Conservation (phyloP, 2,113 vertebrate genomes). For the Delphinus delphis region DNA sequence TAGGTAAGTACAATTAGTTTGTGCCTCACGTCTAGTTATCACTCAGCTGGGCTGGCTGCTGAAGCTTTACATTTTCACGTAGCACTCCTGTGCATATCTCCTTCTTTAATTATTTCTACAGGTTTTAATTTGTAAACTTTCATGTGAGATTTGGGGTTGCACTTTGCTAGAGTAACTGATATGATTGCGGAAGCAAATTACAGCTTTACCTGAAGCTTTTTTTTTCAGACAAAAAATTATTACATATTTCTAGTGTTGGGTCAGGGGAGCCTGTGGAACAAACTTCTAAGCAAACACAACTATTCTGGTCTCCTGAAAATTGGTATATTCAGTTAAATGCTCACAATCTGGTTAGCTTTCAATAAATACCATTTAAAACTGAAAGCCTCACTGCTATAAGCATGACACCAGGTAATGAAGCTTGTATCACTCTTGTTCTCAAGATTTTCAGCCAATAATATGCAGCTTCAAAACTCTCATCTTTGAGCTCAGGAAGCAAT, state of each 20-base stretch:
- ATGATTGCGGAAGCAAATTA: slow-evolving; percentile 74
- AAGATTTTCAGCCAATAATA: slow-evolving; percentile 55
- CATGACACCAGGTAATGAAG: slow-evolving; percentile 66
- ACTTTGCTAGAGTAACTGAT: slow-evolving; percentile 72
- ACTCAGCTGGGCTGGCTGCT: slow-evolving; percentile 54
- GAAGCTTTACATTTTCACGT: slow-evolving; percentile 68
- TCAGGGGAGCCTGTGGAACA: background rate
- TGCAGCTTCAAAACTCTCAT: slow-evolving; percentile 50
- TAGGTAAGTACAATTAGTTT: slow-evolving; percentile 71
- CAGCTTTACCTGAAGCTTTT: slow-evolving; percentile 61
- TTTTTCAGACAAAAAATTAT: slow-evolving; percentile 35
- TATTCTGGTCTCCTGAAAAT: slow-evolving; percentile 70
- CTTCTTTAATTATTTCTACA: slow-evolving; percentile 80
- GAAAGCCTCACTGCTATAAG: slow-evolving; percentile 40
- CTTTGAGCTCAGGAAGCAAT: slow-evolving; percentile 50
- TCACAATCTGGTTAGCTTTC: slow-evolving; percentile 70
- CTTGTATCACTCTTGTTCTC: slow-evolving; percentile 52
- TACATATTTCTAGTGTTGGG: slow-evolving; percentile 48
- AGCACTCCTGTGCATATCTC: slow-evolving; percentile 70
- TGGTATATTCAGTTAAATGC: slow-evolving; percentile 79
- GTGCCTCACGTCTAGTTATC: slow-evolving; percentile 74
- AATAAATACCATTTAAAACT: slow-evolving; percentile 68
- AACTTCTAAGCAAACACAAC: slow-evolving; percentile 64
- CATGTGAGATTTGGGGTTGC: slow-evolving; percentile 70
- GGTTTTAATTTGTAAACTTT: slow-evolving; percentile 82